A percentile compares a stretch with the other conserved stretches of the same genome.
Evolutionary conservation across 2,113 vertebrate species (phyloP).

Genomic region (Danio rerio): GRCz12tu NC_133182.1:21490001-21490500

Average conservation of each 20-base stretch:
- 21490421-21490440: not conserved
- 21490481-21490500: too few relatives aligned
- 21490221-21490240: constrained; percentile 30
- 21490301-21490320: not conserved
- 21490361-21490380: not conserved
- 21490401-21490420: not conserved
- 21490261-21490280: not conserved
- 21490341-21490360: not conserved
- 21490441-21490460: not conserved
- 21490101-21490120: constrained; percentile 17
- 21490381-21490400: not conserved
- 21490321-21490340: not conserved
- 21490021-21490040: constrained; percentile 17
- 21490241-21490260: not conserved
- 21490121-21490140: not conserved
- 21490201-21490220: not conserved
- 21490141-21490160: not conserved
- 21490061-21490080: not conserved
- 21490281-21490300: not conserved
- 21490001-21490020: constrained; percentile 4
- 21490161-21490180: not conserved
- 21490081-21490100: not conserved
- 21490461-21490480: too few relatives aligned
- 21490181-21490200: constrained; percentile 22
- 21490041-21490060: not conserved